Conservation (phyloP, 2,113 vertebrate species). For the Aptenodytes patagonicus region DNA sequence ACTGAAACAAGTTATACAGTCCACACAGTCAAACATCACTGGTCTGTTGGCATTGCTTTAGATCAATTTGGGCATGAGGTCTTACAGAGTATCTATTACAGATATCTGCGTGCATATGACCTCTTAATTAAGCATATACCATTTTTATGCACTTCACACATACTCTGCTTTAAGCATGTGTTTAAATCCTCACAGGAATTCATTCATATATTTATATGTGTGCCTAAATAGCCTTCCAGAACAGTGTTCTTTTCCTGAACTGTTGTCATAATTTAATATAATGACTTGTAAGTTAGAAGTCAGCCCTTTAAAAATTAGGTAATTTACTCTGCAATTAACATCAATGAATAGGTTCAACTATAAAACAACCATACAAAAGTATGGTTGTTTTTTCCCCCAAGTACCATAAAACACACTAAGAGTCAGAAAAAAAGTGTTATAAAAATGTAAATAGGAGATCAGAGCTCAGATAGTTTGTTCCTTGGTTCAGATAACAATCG, state of each 20-base stretch:
- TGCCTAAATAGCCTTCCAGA: neutral
- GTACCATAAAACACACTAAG: neutral
- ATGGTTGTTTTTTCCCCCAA: neutral
- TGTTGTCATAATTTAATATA: neutral
- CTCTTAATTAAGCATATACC: neutral
- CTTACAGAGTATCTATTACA: neutral
- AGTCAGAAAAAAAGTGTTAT: neutral
- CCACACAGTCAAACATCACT: neutral
- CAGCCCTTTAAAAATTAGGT: neutral
- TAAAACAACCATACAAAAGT: neutral
- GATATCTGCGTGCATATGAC: neutral
- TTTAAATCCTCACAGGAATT: neutral
- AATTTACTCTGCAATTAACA: neutral
- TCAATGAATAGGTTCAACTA: neutral
- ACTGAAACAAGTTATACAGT: neutral
- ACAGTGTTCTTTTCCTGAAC: neutral
- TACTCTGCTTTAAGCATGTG: neutral
- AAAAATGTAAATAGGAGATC: neutral
- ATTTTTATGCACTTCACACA: neutral
- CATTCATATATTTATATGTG: neutral
- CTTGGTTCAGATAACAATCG: neutral
- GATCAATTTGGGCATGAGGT: neutral
- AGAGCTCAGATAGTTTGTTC: neutral
- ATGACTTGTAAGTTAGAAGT: neutral
- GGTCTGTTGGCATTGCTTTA: neutral